Evolutionary conservation across 2,113 vertebrate genomes (phyloP), one percentile per base, ranked within the genome.

Genomic region (Notothenia rossii): DNA sequence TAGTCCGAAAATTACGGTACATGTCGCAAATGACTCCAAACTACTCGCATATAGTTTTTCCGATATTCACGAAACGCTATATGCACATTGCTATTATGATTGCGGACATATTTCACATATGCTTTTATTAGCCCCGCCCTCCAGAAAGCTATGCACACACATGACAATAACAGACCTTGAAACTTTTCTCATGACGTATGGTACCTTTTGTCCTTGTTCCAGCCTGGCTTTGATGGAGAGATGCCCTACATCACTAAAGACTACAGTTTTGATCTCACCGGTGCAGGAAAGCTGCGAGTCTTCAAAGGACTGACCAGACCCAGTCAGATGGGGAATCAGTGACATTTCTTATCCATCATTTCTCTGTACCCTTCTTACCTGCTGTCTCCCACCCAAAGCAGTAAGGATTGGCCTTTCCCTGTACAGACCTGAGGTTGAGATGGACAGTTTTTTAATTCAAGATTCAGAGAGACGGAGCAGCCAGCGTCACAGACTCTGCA

Each of bases 201-300:
- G 1, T 29, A 2, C 20, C 12, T 53, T 66, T 74, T 77, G 43
- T 91, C 83, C 85, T 7, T 58, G 14, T 94, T 93, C 10, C 93
- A 99, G 97, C 68, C 79, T 3, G 96, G 94, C 59, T 76, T 90
- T 0, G 94, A 96, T 17, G 96, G 95, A 2, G 97, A 96, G 9
- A 89, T 93, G n/a, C 97, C 98, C 0, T 99, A 98, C 0, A 68
- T 98, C 69, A 99, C 98, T 0, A 93, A 95, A 0, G 95, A 98
- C 75, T 99, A 99, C 84, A 97, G 96, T 61, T 96, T 96, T 66
- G 93, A 95, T 62, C 90, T 97, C 60, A 58, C 93, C 10, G 96
- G 98, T 1, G 95, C 97, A 11, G 97, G 96, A 67, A 98, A 96
- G 76, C 84, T 99, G 53, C 96, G 94, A 58, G 80, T 94, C 25